Evolutionary conservation across 2,113 vertebrate genomes (phyloP), one percentile per base, ranked within the genome.

Genomic region (Cephalopholis sonnerati): DNA sequence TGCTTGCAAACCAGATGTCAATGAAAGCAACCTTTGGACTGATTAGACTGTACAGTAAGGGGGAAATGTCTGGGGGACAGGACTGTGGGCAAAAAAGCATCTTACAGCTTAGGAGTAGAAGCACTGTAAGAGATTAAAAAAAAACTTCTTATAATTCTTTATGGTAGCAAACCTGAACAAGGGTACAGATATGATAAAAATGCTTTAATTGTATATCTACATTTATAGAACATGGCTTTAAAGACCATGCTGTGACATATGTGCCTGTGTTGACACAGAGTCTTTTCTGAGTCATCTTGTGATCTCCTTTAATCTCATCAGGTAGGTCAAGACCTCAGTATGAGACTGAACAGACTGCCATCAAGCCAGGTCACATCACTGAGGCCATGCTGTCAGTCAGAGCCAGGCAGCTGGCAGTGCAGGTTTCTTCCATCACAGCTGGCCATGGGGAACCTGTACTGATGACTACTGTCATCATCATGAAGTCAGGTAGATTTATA

Each of bases 1-100:
- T 90, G 71, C 74, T 73, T 78, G 71, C 72, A 79, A 82, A 89
- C 84, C 85, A 83, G 87, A 86, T 57, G 91, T 81, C 83, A 83
- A 46, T 25, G 68, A 84, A 74, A 62, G 73, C 76, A 81, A 79
- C 66, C 72, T 81, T 87, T 89, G 69, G 70, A 73, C 83, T 73
- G 75, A 86, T 87, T 79, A 83, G 62, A 68, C 44, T 70, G 50
- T 75, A 44, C 29, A 65, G 61, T 62, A 11, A 68, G 62, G 57
- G 55, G 41, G 46, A 55, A 53, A 77, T 75, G 62, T 79, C 36
- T 63, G 17, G 59, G 50, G 24, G 24, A 32, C 65, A 41, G 36
- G 62, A 24, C 15, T 74, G 72, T 72, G 63, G 54, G 20, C 77
- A 36, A 46, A 80, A 80, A 59, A 64, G 13, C 25, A 53, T 81